Evolutionary conservation across 2,888 invertebrate genomes (phyloP).

Genomic region (Sphaerophoria rueppellii): DNA sequence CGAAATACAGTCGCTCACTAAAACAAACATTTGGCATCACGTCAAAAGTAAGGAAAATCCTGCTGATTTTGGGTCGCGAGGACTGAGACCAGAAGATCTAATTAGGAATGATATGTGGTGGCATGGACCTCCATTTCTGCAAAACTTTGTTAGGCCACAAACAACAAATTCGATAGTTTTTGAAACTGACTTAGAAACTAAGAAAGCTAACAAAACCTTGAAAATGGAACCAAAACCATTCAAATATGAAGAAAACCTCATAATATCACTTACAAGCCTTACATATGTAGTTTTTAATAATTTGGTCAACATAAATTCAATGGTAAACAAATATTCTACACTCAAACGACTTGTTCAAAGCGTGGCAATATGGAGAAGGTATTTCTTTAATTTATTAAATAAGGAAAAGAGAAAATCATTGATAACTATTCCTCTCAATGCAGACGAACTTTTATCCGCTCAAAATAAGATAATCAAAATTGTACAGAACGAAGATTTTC

Average conservation of each 20-base stretch:
- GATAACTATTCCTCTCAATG: neutral
- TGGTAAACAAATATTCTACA: constrained; percentile 11
- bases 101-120: constrained; percentile 17
- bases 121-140: constrained; percentile 13
- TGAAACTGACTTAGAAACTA: neutral
- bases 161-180: neutral
- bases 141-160: neutral
- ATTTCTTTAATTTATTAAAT: constrained; percentile 16
- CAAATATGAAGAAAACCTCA: neutral
- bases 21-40: neutral
- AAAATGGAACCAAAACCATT: neutral
- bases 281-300: neutral
- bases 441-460: constrained; percentile 3
- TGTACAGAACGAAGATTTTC: neutral
- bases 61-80: constrained; percentile 13
- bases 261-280: neutral
- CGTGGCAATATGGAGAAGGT: constrained; percentile 28
- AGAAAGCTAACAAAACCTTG: neutral
- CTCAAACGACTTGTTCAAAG: constrained; percentile 15
- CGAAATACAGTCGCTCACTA: neutral
- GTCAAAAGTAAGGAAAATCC: constrained; percentile 8
- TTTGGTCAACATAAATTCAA: constrained; percentile 9
- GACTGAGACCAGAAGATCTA: constrained; percentile 7
- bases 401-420: constrained; percentile 3
- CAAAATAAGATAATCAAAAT: neutral